Percentiles rank a stretch among this genome's conserved stretches.
Evolutionary conservation across 2,888 invertebrate species (phyloP).

Genomic region (Ametastegia equiseti): DNA sequence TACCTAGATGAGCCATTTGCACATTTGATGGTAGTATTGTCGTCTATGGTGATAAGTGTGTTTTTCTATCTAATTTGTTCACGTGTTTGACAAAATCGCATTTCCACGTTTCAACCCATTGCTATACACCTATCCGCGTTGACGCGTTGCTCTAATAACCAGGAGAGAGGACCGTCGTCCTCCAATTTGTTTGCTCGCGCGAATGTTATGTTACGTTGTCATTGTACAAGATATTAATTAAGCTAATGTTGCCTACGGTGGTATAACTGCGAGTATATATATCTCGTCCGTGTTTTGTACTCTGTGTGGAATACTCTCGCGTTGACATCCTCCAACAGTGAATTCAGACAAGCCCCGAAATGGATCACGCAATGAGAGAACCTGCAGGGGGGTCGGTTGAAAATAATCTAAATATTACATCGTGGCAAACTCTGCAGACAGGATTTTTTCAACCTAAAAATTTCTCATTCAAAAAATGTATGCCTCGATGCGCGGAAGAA

Average conservation of each 20-base stretch:
- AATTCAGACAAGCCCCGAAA: slow-evolving; percentile 4
- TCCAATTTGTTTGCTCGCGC: slow-evolving; percentile 40
- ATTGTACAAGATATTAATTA: slow-evolving; percentile 36
- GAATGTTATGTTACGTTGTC: slow-evolving; percentile 27
- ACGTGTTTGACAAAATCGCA: not conserved
- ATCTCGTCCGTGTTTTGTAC: slow-evolving; percentile 2
- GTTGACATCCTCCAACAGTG: slow-evolving; percentile 5
- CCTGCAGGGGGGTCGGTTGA: not conserved
- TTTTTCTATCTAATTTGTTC: not conserved
- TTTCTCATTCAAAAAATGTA: not conserved
- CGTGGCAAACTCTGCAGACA: not conserved
- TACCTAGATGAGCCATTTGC: not conserved
- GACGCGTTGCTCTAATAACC: slow-evolving; percentile 2
- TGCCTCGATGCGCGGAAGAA: not conserved
- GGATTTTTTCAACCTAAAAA: not conserved
- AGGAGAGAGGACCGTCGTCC: slow-evolving; percentile 11
- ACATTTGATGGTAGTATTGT: not conserved
- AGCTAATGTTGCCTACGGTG: slow-evolving; percentile 34
- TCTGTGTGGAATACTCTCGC: not conserved
- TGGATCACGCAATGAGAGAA: not conserved
- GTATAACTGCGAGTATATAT: slow-evolving; percentile 35
- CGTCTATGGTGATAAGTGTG: not conserved
- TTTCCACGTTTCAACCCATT: not conserved
- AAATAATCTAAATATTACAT: slow-evolving; percentile 2
- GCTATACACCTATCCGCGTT: not conserved